A percentile compares a stretch with the other conserved stretches of the same genome.
These are phyloP conservation scores for Myoxocephalus aenaeus DNA, from an alignment of 2,797 vertebrate genomes.

Conservation along the genomic window DNA sequence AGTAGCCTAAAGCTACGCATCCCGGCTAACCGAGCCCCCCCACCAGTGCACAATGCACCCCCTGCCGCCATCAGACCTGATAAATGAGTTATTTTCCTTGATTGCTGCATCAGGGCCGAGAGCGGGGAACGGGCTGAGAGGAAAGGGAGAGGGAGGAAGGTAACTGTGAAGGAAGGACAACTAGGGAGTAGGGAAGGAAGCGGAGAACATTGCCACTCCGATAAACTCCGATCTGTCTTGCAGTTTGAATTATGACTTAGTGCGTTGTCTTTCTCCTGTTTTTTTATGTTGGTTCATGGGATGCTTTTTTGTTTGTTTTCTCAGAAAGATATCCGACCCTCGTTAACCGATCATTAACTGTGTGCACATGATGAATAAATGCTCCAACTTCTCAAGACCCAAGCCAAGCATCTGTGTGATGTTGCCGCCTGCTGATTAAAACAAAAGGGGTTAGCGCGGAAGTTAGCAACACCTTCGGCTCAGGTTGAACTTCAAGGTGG, in stretches of 20 bases:
- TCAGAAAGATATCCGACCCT: not conserved
- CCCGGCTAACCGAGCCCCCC: constrained; percentile 60
- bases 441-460: not conserved
- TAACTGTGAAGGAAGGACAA: not conserved
- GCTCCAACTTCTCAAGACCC: not conserved
- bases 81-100: constrained; percentile 75
- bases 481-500: no score
- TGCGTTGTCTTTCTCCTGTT: not conserved
- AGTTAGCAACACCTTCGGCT: no score
- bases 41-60: constrained; percentile 64
- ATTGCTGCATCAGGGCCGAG: constrained; percentile 70
- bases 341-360: not conserved
- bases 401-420: not conserved
- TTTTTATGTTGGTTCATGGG: not conserved
- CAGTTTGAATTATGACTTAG: not conserved
- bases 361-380: not conserved
- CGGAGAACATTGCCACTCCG: not conserved
- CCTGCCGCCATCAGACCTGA: constrained; percentile 70
- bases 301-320: not conserved
- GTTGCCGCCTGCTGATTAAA: not conserved
- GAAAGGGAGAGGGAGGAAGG: constrained; percentile 13
- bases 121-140: constrained; percentile 33
- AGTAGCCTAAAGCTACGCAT: constrained; percentile 70
- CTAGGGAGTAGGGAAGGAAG: constrained; percentile 16
- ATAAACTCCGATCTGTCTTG: not conserved